A percentile compares a stretch with the other conserved stretches of the same genome.
Evolutionary conservation across 2,797 vertebrate species (phyloP).

Genomic region (Phalloptychus januarius): DNA sequence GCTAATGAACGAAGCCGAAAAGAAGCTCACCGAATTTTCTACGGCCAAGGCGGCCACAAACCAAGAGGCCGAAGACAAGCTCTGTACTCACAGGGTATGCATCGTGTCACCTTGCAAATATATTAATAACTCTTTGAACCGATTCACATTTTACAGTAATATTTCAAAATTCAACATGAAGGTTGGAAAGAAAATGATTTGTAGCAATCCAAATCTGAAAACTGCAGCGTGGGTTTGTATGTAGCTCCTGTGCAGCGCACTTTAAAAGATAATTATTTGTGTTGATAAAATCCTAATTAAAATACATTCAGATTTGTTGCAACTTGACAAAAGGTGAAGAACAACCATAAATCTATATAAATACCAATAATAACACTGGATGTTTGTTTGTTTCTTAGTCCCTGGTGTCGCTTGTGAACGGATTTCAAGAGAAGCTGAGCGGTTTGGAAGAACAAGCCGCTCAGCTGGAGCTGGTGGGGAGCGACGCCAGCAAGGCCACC

Average conservation of each 20-base stretch:
- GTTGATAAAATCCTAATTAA: background rate
- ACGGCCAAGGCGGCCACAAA: slow-evolving; percentile 85
- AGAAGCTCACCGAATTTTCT: slow-evolving; percentile 91
- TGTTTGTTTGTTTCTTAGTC: slow-evolving; percentile 68
- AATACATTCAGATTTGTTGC: background rate
- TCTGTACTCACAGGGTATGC: slow-evolving; percentile 86
- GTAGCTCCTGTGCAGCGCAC: background rate
- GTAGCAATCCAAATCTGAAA: background rate
- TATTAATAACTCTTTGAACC: background rate
- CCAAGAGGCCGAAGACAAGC: slow-evolving; percentile 86
- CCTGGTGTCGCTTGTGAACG: slow-evolving; percentile 86
- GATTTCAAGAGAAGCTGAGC: slow-evolving; percentile 89
- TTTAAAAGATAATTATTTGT: background rate
- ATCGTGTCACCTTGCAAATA: background rate
- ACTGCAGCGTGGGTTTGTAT: background rate
- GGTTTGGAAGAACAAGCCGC: slow-evolving; percentile 87
- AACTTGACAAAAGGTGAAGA: background rate
- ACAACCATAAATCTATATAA: background rate
- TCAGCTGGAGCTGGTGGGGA: slow-evolving; percentile 86
- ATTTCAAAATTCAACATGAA: background rate
- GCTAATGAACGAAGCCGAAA: slow-evolving; percentile 91
- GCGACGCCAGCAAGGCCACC: slow-evolving; percentile 89
- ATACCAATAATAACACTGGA: background rate
- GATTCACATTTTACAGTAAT: background rate
- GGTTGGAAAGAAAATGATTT: background rate